Evolutionary conservation across 2,113 vertebrate species (phyloP), one percentile per base, ranked within the genome.

Genomic region (Tauraco erythrolophus): DNA sequence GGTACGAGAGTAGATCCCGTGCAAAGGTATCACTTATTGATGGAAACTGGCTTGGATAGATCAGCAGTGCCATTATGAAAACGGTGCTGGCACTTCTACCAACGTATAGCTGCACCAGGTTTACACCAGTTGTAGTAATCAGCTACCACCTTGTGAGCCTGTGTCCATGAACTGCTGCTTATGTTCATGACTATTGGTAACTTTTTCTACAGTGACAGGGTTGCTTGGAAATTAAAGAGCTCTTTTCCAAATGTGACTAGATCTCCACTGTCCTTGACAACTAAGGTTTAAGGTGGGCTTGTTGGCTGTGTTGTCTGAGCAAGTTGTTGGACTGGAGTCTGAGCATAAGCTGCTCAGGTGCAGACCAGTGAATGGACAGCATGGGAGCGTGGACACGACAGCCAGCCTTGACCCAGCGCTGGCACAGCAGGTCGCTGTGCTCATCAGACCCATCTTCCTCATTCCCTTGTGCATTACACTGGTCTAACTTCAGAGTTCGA

Each of bases 31-130:
- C 48, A 62, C 11, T n/a, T n/a, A 8, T 3, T 46, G 70, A 37
- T 43, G 39, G 35, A 28, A 57, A n/a, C 11, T 11, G 46, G 35
- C 57, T 27, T 24, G 69, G 37, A 9, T 1, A 46, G 37, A 28
- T 28, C 56, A 45, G n/a, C 50, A 30, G 31, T 19, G 19, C 27
- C 35, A 39, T 17, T 28, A 14, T 14, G 16, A n/a, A 24, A 17
- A 45, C 22, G 18, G 28, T 6, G 37, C 37, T 28, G 27, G 33
- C 7, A 57, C 3, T 25, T 50, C 54, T 13, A 33, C 19, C 71
- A 56, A 5, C 1, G 2, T 10, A 9, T 2, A 28, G 65, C 50
- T 53, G 50, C 41, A 2, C 8, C 6, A 2, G 6, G 15, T 14
- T 77, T 14, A 8, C 58, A 16, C 30, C 25, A 8, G 14, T 3